Percentiles rank a stretch among this genome's conserved stretches.
These are phyloP conservation scores for Arizona elegans DNA, from an alignment of 2,113 vertebrate species.

Conservation along the genomic window DNA sequence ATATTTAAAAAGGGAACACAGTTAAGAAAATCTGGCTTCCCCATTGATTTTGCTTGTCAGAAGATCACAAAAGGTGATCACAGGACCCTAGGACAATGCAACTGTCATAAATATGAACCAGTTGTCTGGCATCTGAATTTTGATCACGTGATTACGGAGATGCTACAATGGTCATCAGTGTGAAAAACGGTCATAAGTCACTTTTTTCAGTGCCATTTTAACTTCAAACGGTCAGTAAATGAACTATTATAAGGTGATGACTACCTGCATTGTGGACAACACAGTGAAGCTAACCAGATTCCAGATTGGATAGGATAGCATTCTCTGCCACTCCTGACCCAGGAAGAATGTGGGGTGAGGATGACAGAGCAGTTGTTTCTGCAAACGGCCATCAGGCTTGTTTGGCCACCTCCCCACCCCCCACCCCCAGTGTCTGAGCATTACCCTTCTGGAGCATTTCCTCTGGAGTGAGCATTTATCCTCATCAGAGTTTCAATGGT, in stretches of 20 bases:
- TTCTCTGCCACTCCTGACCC: too few relatives aligned
- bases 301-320: not conserved
- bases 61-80: not conserved
- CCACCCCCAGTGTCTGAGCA: not conserved
- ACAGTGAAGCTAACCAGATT: not conserved
- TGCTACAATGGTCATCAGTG: not conserved
- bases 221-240: not conserved
- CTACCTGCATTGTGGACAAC: not conserved
- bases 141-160: not conserved
- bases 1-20: too few relatives aligned
- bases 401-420: not conserved
- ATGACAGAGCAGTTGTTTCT: not conserved
- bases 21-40: not conserved
- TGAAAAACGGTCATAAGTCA: not conserved
- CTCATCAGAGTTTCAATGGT: conserved; percentile 99
- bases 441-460: conserved; percentile 97
- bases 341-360: not conserved
- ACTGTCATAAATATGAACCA: not conserved
- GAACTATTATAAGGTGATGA: not conserved
- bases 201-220: not conserved
- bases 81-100: not conserved
- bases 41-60: not conserved
- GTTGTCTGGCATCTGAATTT: not conserved
- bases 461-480: conserved; percentile 96
- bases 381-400: not conserved